These are phyloP conservation scores for Eurypyga helias DNA, from an alignment of 2,113 vertebrate species.

Conservation along the genomic window DNA sequence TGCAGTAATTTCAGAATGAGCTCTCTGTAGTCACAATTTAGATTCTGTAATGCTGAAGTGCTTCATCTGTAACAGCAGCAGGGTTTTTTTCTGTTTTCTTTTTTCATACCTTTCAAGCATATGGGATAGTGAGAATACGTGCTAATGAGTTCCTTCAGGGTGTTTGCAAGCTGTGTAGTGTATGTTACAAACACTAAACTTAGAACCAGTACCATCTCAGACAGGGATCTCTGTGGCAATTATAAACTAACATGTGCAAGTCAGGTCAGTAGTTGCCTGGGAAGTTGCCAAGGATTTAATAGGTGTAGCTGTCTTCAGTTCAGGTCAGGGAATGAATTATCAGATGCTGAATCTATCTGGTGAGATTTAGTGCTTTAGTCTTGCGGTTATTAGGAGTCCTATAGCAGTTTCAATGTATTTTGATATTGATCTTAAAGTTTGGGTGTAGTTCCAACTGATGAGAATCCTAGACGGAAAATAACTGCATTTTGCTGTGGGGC, in stretches of 20 bases:
- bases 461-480: neutral
- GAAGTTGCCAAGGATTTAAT: neutral
- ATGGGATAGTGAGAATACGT: neutral
- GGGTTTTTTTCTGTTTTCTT: neutral
- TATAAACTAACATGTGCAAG: neutral
- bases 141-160: neutral
- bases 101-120: neutral
- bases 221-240: neutral
- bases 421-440: neutral
- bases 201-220: neutral
- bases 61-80: neutral
- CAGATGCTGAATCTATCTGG: neutral
- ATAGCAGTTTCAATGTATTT: neutral
- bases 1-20: neutral
- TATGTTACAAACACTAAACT: neutral
- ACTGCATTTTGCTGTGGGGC: neutral
- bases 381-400: neutral
- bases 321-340: neutral
- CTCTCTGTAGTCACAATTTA: neutral
- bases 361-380: neutral
- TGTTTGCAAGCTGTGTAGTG: neutral
- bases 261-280: neutral
- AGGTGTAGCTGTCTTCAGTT: neutral
- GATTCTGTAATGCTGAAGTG: neutral
- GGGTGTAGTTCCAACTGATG: neutral